Conservation (phyloP, 2,797 vertebrate genomes). For the Darevskia nairensis region DNA sequence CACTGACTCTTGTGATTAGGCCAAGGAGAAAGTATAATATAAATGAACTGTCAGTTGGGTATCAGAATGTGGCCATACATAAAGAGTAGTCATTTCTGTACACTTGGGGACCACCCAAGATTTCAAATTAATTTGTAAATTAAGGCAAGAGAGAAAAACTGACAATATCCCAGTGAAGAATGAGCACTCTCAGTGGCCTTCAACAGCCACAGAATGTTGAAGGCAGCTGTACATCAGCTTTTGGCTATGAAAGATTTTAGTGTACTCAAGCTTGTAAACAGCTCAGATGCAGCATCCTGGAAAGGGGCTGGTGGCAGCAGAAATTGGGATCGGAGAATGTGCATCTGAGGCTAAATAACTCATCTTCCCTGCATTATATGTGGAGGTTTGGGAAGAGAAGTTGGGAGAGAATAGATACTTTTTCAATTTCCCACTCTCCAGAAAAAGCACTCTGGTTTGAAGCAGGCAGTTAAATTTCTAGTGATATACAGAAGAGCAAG, state of each 20-base stretch:
- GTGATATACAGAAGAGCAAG: background rate
- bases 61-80: background rate
- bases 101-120: background rate
- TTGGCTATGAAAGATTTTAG: background rate
- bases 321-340: too few relatives aligned
- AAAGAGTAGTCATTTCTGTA: background rate
- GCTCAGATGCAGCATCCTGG: background rate
- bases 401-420: background rate
- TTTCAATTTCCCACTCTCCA: background rate
- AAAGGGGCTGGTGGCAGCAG: background rate
- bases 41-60: background rate
- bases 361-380: background rate
- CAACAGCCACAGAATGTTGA: background rate
- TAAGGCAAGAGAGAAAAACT: background rate
- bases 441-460: background rate
- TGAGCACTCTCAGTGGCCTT: background rate
- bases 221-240: background rate
- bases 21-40: background rate
- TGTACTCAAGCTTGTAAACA: background rate
- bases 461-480: background rate
- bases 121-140: background rate
- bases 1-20: background rate
- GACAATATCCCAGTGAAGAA: background rate
- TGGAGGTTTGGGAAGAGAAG: background rate
- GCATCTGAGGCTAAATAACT: background rate